Evolutionary conservation across 2,113 vertebrate genomes (phyloP).

Genomic region (Toxotes chatareus): DNA sequence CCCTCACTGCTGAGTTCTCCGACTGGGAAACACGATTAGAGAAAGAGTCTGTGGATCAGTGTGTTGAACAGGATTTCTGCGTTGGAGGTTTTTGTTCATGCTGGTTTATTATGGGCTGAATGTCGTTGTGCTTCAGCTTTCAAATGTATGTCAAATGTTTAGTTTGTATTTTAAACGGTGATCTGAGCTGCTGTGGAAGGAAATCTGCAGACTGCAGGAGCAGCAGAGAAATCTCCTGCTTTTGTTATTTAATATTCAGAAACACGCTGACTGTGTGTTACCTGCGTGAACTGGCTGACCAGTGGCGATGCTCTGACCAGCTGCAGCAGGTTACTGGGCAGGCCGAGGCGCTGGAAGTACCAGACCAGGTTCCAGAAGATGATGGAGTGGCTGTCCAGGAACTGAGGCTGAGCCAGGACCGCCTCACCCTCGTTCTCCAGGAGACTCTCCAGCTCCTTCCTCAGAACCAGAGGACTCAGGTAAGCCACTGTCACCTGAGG

Average conservation of each 20-base stretch:
- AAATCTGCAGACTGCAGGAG: too few species aligned
- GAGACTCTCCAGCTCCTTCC: constrained; percentile 94
- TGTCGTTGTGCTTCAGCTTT: too few species aligned
- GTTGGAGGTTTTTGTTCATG: too few species aligned
- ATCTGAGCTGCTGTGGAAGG: too few species aligned
- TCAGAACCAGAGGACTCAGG: constrained; percentile 92
- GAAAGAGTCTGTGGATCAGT: not conserved
- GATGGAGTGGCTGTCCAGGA: constrained; percentile 92
- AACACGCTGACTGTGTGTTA: constrained; percentile 28
- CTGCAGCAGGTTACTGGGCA: constrained; percentile 89
- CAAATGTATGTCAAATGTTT: too few species aligned
- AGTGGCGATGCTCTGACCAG: constrained; percentile 87
- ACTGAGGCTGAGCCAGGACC: constrained; percentile 87
- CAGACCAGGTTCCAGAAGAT: constrained; percentile 98
- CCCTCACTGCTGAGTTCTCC: constrained; percentile 78
- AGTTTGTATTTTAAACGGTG: too few species aligned
- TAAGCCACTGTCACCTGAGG: constrained; percentile 89
- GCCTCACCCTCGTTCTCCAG: constrained; percentile 93
- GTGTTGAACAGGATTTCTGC: too few species aligned
- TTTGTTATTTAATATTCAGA: too few species aligned
- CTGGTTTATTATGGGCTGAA: too few species aligned
- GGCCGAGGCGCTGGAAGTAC: constrained; percentile 91
- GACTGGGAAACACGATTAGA: constrained; percentile 42
- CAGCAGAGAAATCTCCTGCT: too few species aligned
- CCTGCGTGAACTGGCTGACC: constrained; percentile 78